Evolutionary conservation across 2,888 invertebrate species (phyloP), one percentile per base, ranked within the genome.

Genomic region (Boloria euphrosyne): DNA sequence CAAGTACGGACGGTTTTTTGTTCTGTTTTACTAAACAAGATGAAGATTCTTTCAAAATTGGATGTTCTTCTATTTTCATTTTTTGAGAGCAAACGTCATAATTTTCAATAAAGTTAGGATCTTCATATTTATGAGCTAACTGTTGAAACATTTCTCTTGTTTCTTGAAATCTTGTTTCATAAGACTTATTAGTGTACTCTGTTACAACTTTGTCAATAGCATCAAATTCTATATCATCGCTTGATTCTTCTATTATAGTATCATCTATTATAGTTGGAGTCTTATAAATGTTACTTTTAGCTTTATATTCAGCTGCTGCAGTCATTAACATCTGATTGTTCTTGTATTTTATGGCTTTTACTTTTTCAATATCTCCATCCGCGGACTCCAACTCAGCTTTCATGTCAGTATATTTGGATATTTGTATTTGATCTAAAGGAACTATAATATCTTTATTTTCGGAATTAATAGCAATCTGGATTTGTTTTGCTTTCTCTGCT

Each of bases 91-190:
- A 70, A 4, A 67, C 54, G 13, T 60, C 44, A 27, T 68, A 38
- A n/a, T 74, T 73, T 52, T 66, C 62, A 66, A 69, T 70, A 47
- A 76, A 73, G 17, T 64, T 62, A 5, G 79, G 78, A 49, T 84
- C 77, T 3, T 91, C 89, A 65, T 83, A 83, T 52, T 74, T 77
- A 70, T 90, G 87, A 16, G 91, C 90, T 76, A 92, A 75, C 72
- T 84, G 81, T 2, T 76, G 71, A 4, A 92, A 78, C 87, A 91
- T 85, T n/a, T 86, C 83, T 71, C 87, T 86, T 13, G 90, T 91
- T 76, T 92, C 90, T 73, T 87, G 81, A 72, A 75, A 91, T 72
- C 90, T 80, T 2, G 84, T 87, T 75, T 90, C 90, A 57, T 90
- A 91, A 18, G 90, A 82, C 72, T 91, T 91, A 50, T 86, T 79